These are phyloP conservation scores for Dascyllus trimaculatus DNA, from an alignment of 2,113 vertebrate genomes.

Conservation along the genomic window DNA sequence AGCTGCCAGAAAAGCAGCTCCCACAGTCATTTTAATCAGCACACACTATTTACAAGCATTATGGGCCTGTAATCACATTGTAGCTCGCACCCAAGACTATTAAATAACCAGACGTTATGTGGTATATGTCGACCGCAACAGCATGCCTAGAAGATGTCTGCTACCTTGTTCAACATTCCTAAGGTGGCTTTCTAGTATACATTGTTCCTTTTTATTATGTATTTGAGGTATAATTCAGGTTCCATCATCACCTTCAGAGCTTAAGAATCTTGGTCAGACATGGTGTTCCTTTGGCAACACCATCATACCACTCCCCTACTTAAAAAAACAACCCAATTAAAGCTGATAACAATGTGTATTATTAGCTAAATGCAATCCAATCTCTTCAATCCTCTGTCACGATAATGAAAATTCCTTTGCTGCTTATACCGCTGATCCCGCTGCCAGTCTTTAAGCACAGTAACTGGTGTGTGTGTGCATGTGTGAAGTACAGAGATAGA, in stretches of 20 bases:
- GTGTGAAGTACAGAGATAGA: not conserved
- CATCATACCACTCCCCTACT: not conserved
- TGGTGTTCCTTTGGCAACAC: not conserved
- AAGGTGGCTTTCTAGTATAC: not conserved
- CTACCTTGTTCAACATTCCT: conserved; percentile 3
- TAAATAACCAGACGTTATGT: conserved; percentile 58
- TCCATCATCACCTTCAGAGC: not conserved
- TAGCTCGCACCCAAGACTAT: conserved; percentile 50
- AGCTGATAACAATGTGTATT: conserved; percentile 50
- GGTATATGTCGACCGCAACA: conserved; percentile 25
- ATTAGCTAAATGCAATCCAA: conserved; percentile 48
- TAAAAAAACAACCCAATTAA: conserved; percentile 14
- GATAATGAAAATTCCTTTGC: conserved; percentile 65
- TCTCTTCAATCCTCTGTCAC: conserved; percentile 53
- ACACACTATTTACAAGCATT: conserved; percentile 57
- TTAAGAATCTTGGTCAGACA: not conserved
- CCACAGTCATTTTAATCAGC: conserved; percentile 71
- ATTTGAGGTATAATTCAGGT: not conserved
- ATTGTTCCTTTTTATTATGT: not conserved
- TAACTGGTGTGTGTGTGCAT: not conserved
- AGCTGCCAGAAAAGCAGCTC: conserved; percentile 65
- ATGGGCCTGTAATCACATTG: conserved; percentile 57
- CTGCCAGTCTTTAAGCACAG: conserved; percentile 1
- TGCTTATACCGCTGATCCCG: conserved; percentile 69
- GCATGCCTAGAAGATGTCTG: conserved; percentile 21